phyloP scores from a whole-genome alignment of 2,888 invertebrate genomes.

The Dicyrtoma fusca region DNA sequence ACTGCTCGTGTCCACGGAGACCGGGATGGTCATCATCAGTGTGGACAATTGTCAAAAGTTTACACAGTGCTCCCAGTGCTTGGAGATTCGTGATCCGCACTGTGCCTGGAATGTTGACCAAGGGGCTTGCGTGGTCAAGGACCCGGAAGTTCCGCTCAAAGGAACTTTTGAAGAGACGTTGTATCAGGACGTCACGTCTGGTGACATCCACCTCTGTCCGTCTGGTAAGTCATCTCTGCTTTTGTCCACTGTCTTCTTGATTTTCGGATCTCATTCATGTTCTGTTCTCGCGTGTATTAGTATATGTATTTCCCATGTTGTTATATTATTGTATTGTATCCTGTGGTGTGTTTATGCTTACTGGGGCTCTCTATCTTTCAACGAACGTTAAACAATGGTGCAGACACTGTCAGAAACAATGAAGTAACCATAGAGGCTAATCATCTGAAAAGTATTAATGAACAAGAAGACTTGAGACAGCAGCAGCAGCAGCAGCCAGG shows the following conservation, averaged over 20 bases:
- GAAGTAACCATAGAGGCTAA: constrained; percentile 45
- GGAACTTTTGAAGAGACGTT: constrained; percentile 10
- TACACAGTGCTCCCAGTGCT: constrained; percentile 73
- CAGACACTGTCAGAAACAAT: constrained; percentile 33
- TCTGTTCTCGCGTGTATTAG: constrained; percentile 8
- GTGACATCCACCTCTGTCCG: constrained; percentile 46
- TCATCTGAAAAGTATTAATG: constrained; percentile 48
- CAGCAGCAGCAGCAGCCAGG: constrained; percentile 17
- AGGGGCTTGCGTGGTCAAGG: constrained; percentile 65
- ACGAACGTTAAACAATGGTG: constrained; percentile 4
- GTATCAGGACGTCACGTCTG: constrained; percentile 45
- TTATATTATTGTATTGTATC: too few species aligned
- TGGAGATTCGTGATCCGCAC: constrained; percentile 92
- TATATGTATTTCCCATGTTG: too few species aligned
- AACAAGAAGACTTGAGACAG: constrained; percentile 41
- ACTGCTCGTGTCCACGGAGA: constrained; percentile 84
- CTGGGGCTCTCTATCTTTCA: not conserved
- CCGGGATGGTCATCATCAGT: constrained; percentile 81
- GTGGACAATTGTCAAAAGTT: constrained; percentile 74
- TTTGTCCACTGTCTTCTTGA: constrained; percentile 2
- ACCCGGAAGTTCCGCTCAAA: constrained; percentile 63
- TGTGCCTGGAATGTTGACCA: constrained; percentile 88
- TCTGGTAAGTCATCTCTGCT: constrained; percentile 38
- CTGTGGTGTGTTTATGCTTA: constrained; percentile 1
- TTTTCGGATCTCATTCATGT: constrained; percentile 7